Conservation (phyloP, 2,113 vertebrate genomes). For the Geococcyx californianus region DNA sequence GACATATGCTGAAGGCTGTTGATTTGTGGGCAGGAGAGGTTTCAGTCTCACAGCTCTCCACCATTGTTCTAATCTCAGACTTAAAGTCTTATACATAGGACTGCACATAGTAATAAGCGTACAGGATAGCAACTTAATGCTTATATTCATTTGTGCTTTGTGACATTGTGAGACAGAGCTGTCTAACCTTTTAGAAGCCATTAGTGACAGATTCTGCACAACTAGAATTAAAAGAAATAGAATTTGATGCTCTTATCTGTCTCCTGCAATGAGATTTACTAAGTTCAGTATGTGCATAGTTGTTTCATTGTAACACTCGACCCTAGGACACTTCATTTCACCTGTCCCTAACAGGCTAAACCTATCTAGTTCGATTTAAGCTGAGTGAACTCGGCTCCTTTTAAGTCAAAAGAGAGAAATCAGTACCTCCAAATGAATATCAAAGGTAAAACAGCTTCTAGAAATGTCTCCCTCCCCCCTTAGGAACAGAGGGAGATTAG, state of each 20-base stretch:
- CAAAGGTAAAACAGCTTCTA: background rate
- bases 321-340: background rate
- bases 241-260: background rate
- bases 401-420: background rate
- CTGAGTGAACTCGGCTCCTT: background rate
- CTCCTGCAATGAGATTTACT: background rate
- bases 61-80: background rate
- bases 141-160: background rate
- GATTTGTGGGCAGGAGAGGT: background rate
- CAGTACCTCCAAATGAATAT: background rate
- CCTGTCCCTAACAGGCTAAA: background rate
- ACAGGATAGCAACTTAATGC: background rate
- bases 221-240: background rate
- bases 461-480: background rate
- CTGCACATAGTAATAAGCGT: background rate
- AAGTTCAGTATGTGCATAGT: background rate
- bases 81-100: background rate
- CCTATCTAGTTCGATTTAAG: background rate
- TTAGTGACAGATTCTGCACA: background rate
- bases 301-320: background rate
- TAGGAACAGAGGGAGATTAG: background rate
- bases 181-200: background rate
- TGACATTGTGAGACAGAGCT: background rate
- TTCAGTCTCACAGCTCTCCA: background rate
- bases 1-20: background rate